Percentiles rank a stretch among this genome's conserved stretches.
These are phyloP conservation scores for Dicyrtoma fusca DNA, from an alignment of 2,888 invertebrate species.

Conservation along the genomic window DNA sequence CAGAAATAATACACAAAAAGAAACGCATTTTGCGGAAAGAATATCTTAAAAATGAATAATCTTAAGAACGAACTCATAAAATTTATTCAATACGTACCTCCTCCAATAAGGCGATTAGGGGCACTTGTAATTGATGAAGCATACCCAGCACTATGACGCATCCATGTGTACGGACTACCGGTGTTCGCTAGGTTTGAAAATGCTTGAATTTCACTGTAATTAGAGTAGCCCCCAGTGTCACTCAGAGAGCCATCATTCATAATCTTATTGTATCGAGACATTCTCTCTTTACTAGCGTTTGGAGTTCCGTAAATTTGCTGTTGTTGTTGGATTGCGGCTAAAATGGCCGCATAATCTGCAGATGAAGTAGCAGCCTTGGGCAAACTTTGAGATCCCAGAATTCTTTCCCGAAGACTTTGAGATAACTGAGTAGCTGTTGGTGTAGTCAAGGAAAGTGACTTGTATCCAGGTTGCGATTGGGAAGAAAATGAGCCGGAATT, in stretches of 20 bases:
- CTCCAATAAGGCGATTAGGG: constrained; percentile 58
- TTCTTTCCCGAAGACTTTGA: constrained; percentile 80
- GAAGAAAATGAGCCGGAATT: constrained; percentile 52
- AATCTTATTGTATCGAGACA: constrained; percentile 54
- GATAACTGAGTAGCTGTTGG: constrained; percentile 84
- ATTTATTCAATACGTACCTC: constrained; percentile 47
- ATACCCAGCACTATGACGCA: constrained; percentile 75
- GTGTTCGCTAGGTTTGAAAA: constrained; percentile 58
- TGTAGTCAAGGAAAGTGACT: constrained; percentile 82
- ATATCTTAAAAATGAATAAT: no score
- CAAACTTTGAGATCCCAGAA: constrained; percentile 82
- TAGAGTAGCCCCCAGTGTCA: constrained; percentile 77
- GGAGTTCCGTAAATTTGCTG: constrained; percentile 54
- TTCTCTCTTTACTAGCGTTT: constrained; percentile 54
- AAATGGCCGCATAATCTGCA: constrained; percentile 56
- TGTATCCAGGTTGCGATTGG: constrained; percentile 67
- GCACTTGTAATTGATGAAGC: constrained; percentile 57
- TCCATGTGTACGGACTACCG: constrained; percentile 79
- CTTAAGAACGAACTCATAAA: no score
- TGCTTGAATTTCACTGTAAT: constrained; percentile 68
- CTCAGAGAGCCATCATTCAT: constrained; percentile 73
- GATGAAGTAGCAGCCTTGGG: constrained; percentile 67
- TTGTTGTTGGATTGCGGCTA: constrained; percentile 64
- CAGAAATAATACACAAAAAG: no score
- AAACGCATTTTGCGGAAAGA: no score